These are phyloP conservation scores for Platyrinchus mystaceus DNA, from an alignment of 2,797 vertebrate species.

Conservation along the genomic window DNA sequence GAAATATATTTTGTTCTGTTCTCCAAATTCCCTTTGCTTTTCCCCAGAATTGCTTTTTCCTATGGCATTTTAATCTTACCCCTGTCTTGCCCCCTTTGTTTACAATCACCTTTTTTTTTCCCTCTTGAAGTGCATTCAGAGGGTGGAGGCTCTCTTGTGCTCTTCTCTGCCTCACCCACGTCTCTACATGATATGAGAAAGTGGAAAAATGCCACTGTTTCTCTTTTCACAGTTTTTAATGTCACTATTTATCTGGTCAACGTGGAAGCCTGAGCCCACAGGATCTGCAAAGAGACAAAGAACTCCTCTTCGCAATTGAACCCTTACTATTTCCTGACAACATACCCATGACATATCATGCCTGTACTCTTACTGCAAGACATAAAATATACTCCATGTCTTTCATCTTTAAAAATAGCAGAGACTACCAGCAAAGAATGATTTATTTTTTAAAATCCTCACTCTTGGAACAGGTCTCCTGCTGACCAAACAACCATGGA, in stretches of 20 bases:
- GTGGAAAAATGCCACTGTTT: neutral
- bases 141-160: accelerated
- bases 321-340: neutral
- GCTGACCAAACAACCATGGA: neutral
- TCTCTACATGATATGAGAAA: neutral
- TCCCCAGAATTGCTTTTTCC: neutral
- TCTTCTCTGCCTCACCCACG: neutral
- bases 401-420: neutral
- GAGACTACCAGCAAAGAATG: neutral
- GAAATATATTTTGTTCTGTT: neutral
- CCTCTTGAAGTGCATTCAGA: neutral
- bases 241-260: neutral
- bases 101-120: neutral
- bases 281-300: neutral
- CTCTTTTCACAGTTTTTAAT: neutral
- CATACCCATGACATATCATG: neutral
- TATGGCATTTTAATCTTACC: neutral
- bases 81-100: neutral
- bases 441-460: neutral
- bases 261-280: neutral
- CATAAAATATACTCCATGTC: neutral
- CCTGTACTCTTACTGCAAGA: neutral
- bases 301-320: neutral
- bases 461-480: neutral
- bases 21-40: neutral